phyloP scores from a whole-genome alignment of 2,113 vertebrate species.

The Daubentonia madagascariensis region DNA sequence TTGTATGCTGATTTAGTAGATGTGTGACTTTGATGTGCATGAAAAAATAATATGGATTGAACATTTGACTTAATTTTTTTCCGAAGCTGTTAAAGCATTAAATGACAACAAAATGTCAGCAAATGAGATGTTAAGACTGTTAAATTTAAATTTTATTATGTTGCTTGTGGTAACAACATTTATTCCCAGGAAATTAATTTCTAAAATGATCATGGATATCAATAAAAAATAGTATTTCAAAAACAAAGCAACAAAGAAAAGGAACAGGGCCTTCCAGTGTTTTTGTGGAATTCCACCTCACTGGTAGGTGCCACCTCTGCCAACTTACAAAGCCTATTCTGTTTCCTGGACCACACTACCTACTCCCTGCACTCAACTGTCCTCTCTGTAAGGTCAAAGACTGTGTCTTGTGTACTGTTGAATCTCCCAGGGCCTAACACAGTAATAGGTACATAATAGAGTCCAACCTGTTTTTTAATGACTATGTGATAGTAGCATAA shows the following conservation, averaged over 20 bases:
- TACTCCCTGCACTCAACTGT: background rate
- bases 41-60: conserved; percentile 11
- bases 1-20: conserved; percentile 33
- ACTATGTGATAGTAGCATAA: background rate
- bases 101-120: background rate
- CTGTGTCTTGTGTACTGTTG: background rate
- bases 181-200: conserved; percentile 1
- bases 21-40: conserved; percentile 10
- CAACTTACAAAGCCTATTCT: background rate
- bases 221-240: background rate
- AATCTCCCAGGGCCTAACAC: background rate
- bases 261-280: background rate
- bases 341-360: background rate
- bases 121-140: background rate
- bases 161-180: background rate
- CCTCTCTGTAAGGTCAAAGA: background rate
- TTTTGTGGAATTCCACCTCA: background rate
- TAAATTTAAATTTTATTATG: background rate
- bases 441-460: background rate
- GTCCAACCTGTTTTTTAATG: conserved; percentile 2
- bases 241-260: background rate
- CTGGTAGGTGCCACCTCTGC: background rate
- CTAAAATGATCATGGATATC: background rate
- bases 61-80: conserved; percentile 18
- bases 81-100: conserved; percentile 11